Base-by-base conservation (phyloP, 2,888 invertebrate genomes). In the Temnothorax rugatulus region DNA sequence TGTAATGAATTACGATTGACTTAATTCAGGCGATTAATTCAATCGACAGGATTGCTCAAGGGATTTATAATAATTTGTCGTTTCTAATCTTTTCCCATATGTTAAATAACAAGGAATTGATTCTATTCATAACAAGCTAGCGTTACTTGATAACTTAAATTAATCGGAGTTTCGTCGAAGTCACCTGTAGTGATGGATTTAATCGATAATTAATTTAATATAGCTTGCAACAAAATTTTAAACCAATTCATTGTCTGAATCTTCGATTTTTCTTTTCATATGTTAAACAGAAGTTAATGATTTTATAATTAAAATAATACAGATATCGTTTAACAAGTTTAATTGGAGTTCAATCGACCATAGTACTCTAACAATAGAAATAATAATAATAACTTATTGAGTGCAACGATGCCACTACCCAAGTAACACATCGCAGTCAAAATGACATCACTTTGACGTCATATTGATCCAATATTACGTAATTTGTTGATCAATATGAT, bases 381-480 rank as follows among this genome's bases (percentile, higher is more conserved):
- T n/a, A n/a, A 52, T 52, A n/a, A 52, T 52, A 52, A 52, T 52
- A 64, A 64, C 0, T 64, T 64, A 7, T 21, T 64, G 13, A 64
- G 0, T 41, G n/a, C 11, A 63, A 63, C 13, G 7, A 38, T 18
- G 18, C 11, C 38, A 61, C 5, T 63, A 18, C 7, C 29, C 29
- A 29, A 29, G 29, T 29, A 29, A 29, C 29, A 29, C 29, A 3
- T 29, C 29, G 29, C 25, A 25, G 1, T 25, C 25, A 25, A 25
- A 25, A 25, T 29, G 8, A 59, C 25, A 25, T 38, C 38, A 38
- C 38, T 38, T 38, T 38, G 38, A 38, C 29, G 29, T 29, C 29
- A 29, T 29, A 29, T 29, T 29, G 29, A 29, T 29, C 29, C 29
- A 29, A 29, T 29, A 29, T 29, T 29, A 3, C 29, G 29, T 29